phyloP scores from a whole-genome alignment of 2,888 invertebrate genomes.

The Drepana falcataria region DNA sequence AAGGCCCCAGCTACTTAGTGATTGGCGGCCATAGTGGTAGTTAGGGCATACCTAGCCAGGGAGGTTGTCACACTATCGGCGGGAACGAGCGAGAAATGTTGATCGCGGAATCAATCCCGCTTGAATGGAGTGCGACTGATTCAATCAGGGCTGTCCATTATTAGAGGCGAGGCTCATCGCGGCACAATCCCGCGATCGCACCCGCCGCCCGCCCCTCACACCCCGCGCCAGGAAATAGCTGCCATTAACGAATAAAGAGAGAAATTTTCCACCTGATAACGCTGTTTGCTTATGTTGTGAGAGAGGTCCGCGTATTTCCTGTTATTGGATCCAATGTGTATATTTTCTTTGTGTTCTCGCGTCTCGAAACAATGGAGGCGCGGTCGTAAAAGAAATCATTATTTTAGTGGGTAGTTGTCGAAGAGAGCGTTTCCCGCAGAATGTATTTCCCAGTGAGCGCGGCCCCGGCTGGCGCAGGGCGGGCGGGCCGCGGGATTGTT shows the following conservation, averaged over 20 bases:
- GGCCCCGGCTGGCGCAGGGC: too few relatives aligned
- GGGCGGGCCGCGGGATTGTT: not conserved
- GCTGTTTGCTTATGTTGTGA: constrained; percentile 38
- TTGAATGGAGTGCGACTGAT: constrained; percentile 55
- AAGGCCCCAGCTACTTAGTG: too few relatives aligned
- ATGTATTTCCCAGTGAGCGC: too few relatives aligned
- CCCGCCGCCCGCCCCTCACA: constrained; percentile 17
- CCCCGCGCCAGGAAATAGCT: constrained; percentile 38
- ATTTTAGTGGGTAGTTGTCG: constrained; percentile 12
- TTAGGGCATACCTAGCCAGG: not conserved
- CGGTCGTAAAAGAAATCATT: constrained; percentile 20
- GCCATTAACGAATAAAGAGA: constrained; percentile 56
- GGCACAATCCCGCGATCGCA: constrained; percentile 48
- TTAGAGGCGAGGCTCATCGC: constrained; percentile 45
- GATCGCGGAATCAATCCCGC: constrained; percentile 48
- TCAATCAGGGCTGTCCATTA: constrained; percentile 61
- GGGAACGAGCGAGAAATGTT: constrained; percentile 33
- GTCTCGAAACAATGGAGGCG: constrained; percentile 17
- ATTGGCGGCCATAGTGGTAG: not conserved
- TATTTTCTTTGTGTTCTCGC: constrained; percentile 18
- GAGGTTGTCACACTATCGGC: constrained; percentile 27
- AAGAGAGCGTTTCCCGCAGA: not conserved
- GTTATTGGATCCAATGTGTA: constrained; percentile 37
- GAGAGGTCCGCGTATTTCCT: constrained; percentile 26
- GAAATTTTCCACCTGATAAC: constrained; percentile 56